Evolutionary conservation across 1,140 invertebrate genomes (phyloP).

Genomic region (Drosophila lini): DNA sequence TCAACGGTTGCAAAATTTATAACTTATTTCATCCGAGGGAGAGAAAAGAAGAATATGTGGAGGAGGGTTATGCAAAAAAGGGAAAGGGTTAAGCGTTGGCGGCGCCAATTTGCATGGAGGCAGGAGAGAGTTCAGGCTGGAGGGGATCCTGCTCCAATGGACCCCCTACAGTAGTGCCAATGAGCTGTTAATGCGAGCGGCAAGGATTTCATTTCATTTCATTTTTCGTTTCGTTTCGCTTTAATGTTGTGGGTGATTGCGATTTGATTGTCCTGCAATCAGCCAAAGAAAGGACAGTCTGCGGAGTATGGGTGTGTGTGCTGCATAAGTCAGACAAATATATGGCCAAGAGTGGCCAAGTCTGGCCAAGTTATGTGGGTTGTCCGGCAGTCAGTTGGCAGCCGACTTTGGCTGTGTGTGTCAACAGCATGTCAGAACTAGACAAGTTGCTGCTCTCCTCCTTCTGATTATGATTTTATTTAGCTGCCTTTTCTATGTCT

Average conservation of each 20-base stretch:
- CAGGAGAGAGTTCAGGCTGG: neutral
- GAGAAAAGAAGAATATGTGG: constrained; percentile 16
- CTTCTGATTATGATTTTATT: constrained; percentile 49
- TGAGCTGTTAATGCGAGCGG: constrained; percentile 81
- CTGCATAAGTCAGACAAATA: constrained; percentile 40
- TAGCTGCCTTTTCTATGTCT: constrained; percentile 10
- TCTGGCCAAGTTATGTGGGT: constrained; percentile 67
- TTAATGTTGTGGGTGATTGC: constrained; percentile 81
- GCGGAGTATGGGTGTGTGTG: neutral
- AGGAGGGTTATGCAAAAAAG: neutral
- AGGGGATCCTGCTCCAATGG: constrained; percentile 2
- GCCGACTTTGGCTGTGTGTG: constrained; percentile 68
- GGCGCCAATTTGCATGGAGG: constrained; percentile 68
- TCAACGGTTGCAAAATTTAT: constrained; percentile 83
- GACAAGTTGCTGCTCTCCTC: constrained; percentile 51
- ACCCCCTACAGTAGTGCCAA: constrained; percentile 80
- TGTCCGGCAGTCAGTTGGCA: constrained; percentile 68
- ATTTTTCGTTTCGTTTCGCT: constrained; percentile 43
- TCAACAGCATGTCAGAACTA: constrained; percentile 77
- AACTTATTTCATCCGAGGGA: constrained; percentile 69
- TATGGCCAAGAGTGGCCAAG: constrained; percentile 37
- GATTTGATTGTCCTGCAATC: constrained; percentile 68
- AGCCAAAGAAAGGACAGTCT: neutral
- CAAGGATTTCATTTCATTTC: constrained; percentile 77
- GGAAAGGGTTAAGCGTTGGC: constrained; percentile 61